Evolutionary conservation across 2,113 vertebrate genomes (phyloP), one percentile per base, ranked within the genome.

Genomic region (Eolophus roseicapilla): DNA sequence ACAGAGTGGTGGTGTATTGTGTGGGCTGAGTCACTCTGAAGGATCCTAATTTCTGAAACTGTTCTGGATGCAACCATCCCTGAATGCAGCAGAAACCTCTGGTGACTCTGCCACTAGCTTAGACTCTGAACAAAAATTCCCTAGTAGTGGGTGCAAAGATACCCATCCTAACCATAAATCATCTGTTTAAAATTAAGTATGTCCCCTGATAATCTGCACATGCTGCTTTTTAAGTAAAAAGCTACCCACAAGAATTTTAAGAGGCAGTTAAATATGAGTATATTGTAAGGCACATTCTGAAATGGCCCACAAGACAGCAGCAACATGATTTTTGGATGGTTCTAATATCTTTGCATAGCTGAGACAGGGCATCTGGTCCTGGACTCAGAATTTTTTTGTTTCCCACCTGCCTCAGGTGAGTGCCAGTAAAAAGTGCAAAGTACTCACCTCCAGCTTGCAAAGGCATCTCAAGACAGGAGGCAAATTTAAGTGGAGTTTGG

Each of bases 401-500:
- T 52, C 43, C 31, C 33, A 52, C 21, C 37, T 46, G 24, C 46
- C 27, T 76, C 35, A 43, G 78, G 8, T 5, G 7, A 83, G 19
- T 25, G 37, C 25, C 41, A 82, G 65, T 28, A 28, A 82, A 75
- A 80, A 70, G 43, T 37, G 31, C n/a, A 31, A 52, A 89, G 49
- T 62, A 33, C 37, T 76, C 4, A 2, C 44, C 63, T 91, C 37
- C 57, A 76, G 67, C 77, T 63, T 69, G 37, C 63, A 53, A 86
- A 80, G n/a, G 55, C 53, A 55, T 67, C 73, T 89, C 82, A 91
- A 95, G 81, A 85, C 37, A 91, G 69, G 46, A 94, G 60, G 62
- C 57, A 63, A 94, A 59, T 86, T 91, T 86, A 94, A 96, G 64
- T 46, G 74, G 62, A 95, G 82, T 47, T 73, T 63, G 75, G 82